Base-by-base conservation (phyloP, 2,797 vertebrate species). In the Simalia tracyae region DNA sequence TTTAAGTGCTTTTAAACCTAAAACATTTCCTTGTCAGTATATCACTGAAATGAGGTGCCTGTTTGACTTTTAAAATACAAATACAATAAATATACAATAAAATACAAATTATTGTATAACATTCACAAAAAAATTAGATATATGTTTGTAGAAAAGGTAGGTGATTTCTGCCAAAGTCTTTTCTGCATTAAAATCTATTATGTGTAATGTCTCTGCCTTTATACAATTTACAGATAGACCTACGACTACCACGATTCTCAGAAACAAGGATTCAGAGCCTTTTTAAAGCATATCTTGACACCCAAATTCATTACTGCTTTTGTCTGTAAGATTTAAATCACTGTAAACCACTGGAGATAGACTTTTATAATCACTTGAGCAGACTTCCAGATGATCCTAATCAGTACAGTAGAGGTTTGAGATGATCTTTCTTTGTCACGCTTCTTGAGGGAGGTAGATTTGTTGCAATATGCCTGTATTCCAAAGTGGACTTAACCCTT, bases 311-410 rank as follows among this genome's bases (percentile, higher is more conserved):
- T 91, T 89, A 89, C 24, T 46, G 63, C n/a, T 91, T 85, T n/a
- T 46, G 63, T 88, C 66, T 64, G 84, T 86, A 89, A 72, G 76
- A 91, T 89, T 86, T 91, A 91, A 91, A 93, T 93, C 63, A 24
- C 50, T 57, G 56, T 89, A 86, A 86, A 85, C 64, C 90, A 76
- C 46, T 56, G 57, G 12, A 89, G 59, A 86, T 86, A n/a, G n/a
- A 57, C 59, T 63, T 91, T 91, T 64, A 31, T 93, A 91, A 89
- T 89, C 90, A 86, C 46, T 93, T 76, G 64, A 56, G 64, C 56
- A 86, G 81, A 76, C 84, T 57, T 86, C 61, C 64, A 85, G 86
- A 60, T 85, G 64, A 86, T 91, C 31, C 12, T 57, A 85, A 91
- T 90, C 57, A 92, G 87, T 60, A 28, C 50, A 81, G 26, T 7